Base-by-base conservation (phyloP, 2,888 invertebrate genomes). In the Parnassius orleans region DNA sequence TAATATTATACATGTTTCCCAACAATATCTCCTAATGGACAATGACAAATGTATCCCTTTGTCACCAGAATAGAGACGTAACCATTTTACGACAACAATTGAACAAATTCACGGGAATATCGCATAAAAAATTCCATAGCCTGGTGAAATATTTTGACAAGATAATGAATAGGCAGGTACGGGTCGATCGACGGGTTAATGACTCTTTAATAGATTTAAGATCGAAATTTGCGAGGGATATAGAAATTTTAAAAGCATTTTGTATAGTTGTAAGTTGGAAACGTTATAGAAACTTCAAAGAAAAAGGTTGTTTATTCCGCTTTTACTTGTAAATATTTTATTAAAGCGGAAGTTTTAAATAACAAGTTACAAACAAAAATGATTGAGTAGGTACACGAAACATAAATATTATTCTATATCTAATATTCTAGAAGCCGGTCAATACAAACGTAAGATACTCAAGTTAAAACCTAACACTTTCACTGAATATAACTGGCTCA, bases 81-180 rank as follows among this genome's bases (percentile, higher is more conserved):
- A 88, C 80, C 77, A 74, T 77, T 75, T 73, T 70, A 73, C 71
- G 63, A 66, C 74, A 76, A 83, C 84, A 84, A 87, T 85, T 82
- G 81, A 74, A 78, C 83, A 86, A 88, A 87, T 88, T 86, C 84
- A 86, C 86, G 73, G 83, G 85, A 86, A 83, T 84, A 78, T 74
- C 66, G 69, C 55, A 73, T 70, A 81, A 78, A 86, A 83, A 77
- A 74, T 67, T 66, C 68, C 68, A 69, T 68, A 73, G 74, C 79
- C 77, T 77, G 78, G 76, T 79, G 89, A 88, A 91, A 90, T 90
- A 90, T 91, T 91, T 88, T 90, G 91, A 90, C 90, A 90, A 80
- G 78, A 84, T 87, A 90, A 90, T 90, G 84, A 81, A 87, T 84
- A 76, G 81, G 77, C 86, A 84, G 87, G 89, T 85, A 83, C 65